Percentiles rank a stretch among this genome's conserved stretches.
These are phyloP conservation scores for Melangyna quadrimaculata DNA, from an alignment of 2,888 invertebrate genomes.

Conservation along the genomic window DNA sequence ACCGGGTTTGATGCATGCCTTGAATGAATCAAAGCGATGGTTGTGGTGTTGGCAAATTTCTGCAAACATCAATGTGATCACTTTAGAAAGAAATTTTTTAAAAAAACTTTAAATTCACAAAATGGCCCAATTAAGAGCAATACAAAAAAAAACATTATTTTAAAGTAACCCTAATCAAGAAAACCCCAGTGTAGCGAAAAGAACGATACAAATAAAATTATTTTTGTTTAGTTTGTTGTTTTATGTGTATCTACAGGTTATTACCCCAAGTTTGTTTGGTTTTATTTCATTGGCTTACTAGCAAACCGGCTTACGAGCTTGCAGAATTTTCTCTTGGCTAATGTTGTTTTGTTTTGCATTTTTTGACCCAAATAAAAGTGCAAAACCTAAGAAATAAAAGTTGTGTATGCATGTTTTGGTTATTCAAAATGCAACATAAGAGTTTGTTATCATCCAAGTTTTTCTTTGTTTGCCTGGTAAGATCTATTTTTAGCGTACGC, in stretches of 20 bases:
- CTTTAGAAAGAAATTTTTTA: too few relatives aligned
- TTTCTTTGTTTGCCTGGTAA: neutral
- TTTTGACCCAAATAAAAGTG: constrained; percentile 39
- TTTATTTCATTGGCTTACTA: neutral
- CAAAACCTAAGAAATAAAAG: neutral
- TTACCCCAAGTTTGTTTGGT: constrained; percentile 8
- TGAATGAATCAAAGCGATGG: too few relatives aligned
- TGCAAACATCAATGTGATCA: too few relatives aligned
- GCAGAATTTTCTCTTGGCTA: constrained; percentile 12
- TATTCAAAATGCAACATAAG: neutral
- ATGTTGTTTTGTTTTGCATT: neutral
- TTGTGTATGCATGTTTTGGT: neutral
- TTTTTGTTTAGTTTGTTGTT: neutral
- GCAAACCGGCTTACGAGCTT: constrained; percentile 41
- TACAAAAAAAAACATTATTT: neutral
- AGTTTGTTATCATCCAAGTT: neutral
- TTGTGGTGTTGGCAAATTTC: too few relatives aligned
- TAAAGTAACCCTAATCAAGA: neutral
- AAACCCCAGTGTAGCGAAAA: neutral
- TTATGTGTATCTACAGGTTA: neutral
- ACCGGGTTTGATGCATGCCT: too few relatives aligned
- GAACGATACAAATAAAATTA: neutral
- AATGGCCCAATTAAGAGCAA: too few relatives aligned
- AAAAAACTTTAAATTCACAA: too few relatives aligned
- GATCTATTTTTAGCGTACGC: neutral